Evolutionary conservation across 2,113 vertebrate species (phyloP).

Genomic region (Diglossa brunneiventris): DNA sequence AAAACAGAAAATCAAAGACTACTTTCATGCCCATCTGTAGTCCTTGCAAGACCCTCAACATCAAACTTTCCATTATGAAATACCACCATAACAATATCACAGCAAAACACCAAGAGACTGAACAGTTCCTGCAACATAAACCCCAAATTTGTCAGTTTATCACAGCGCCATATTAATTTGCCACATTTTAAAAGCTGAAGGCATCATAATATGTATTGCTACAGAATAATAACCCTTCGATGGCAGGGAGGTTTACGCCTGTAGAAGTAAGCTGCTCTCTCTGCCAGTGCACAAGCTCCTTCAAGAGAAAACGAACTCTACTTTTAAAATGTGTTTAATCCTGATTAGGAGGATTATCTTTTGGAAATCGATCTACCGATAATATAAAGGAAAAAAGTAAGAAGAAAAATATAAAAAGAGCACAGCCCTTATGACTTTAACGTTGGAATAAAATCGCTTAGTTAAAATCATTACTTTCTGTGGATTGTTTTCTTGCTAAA

Average conservation of each 20-base stretch:
- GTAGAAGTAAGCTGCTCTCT: neutral
- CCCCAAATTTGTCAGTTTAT: neutral
- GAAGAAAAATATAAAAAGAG: neutral
- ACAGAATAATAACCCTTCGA: neutral
- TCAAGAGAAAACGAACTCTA: neutral
- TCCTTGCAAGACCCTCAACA: neutral
- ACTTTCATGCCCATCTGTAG: neutral
- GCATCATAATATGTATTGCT: neutral
- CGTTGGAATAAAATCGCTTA: neutral
- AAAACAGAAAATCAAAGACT: slow-evolving; percentile 30
- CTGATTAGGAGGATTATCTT: neutral
- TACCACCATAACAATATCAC: neutral
- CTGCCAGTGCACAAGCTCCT: neutral
- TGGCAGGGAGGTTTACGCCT: neutral
- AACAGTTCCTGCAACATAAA: neutral
- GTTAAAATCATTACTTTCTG: neutral
- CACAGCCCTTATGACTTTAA: neutral
- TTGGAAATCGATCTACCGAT: neutral
- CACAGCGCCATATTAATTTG: neutral
- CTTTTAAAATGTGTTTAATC: neutral
- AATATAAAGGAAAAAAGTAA: neutral
- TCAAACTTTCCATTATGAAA: neutral
- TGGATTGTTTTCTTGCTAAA: neutral
- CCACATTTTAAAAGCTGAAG: neutral
- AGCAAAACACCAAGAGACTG: neutral